Evolutionary conservation across 2,888 invertebrate species (phyloP).

Genomic region (Idaea biselata): DNA sequence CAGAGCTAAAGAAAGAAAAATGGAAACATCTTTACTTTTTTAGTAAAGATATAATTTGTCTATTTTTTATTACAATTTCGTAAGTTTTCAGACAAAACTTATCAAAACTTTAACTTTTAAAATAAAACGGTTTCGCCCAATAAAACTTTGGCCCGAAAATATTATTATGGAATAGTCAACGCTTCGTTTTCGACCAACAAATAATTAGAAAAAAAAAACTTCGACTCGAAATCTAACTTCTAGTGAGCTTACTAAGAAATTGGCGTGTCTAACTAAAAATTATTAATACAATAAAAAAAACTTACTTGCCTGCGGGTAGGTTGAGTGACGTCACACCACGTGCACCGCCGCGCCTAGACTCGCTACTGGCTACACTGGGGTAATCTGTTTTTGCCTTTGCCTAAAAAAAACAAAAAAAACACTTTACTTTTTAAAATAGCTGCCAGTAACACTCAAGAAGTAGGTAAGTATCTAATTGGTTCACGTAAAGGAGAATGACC

Average conservation of each 20-base stretch:
- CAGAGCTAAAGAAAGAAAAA: neutral
- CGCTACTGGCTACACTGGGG: slow-evolving; percentile 35
- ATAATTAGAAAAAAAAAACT: neutral
- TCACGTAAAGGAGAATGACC: slow-evolving; percentile 13
- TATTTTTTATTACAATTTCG: too few species aligned
- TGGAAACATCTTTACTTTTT: neutral
- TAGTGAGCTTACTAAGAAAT: slow-evolving; percentile 15
- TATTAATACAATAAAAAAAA: slow-evolving; percentile 40
- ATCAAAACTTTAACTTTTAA: neutral
- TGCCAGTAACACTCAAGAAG: slow-evolving; percentile 5
- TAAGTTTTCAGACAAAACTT: too few species aligned
- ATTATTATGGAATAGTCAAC: neutral
- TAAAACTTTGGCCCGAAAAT: neutral
- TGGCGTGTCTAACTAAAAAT: slow-evolving; percentile 27
- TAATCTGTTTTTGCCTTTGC: slow-evolving; percentile 23
- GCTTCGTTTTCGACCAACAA: neutral
- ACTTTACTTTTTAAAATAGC: neutral
- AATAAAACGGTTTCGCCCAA: neutral
- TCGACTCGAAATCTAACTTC: neutral
- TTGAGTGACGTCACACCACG: slow-evolving; percentile 60
- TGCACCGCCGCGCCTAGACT: slow-evolving; percentile 43
- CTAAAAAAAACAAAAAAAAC: slow-evolving; percentile 27
- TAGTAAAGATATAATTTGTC: neutral
- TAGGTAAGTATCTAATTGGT: slow-evolving; percentile 21
- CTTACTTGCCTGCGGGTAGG: slow-evolving; percentile 61